Percentiles rank a stretch among this genome's conserved stretches.
Conservation (phyloP, 1,140 invertebrate species). For the Atta texana region DNA sequence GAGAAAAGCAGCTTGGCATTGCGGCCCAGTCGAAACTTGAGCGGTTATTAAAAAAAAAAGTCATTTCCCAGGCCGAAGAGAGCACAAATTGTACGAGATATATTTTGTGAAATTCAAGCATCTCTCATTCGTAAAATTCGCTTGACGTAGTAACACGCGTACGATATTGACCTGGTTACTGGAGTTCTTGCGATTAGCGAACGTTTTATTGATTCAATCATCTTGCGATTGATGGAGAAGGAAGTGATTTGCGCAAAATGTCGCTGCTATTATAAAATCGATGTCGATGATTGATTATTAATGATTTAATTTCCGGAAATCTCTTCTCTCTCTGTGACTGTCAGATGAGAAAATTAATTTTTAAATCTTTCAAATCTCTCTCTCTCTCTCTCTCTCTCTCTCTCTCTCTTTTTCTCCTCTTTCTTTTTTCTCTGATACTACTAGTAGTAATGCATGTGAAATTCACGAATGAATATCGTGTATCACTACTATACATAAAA, state of each 20-base stretch:
- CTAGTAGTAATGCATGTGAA: background rate
- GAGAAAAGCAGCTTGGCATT: conserved; percentile 44
- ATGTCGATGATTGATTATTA: conserved; percentile 14
- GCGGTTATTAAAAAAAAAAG: conserved; percentile 23
- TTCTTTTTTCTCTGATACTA: background rate
- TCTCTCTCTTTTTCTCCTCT: background rate
- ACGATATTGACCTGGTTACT: conserved; percentile 9
- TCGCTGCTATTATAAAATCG: conserved; percentile 5
- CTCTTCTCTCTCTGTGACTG: too few relatives aligned
- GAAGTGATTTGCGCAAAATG: conserved; percentile 16
- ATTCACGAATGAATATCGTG: background rate
- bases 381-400: background rate
- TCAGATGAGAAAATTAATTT: conserved; percentile 1
- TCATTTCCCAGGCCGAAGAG: conserved; percentile 43
- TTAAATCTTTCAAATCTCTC: background rate
- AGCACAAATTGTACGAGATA: conserved; percentile 41
- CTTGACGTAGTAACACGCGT: conserved; percentile 4
- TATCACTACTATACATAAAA: conserved; percentile 7
- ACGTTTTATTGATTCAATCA: conserved; percentile 36
- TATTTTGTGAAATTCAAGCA: conserved; percentile 37
- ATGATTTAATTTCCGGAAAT: conserved; percentile 6
- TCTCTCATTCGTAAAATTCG: conserved; percentile 43
- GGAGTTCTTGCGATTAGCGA: conserved; percentile 32
- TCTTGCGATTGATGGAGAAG: background rate
- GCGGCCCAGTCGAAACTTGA: conserved; percentile 7